Percentiles rank a stretch among this genome's conserved stretches.
Evolutionary conservation across 1,140 invertebrate species (phyloP).

Genomic region (Ganaspis sp.): DNA sequence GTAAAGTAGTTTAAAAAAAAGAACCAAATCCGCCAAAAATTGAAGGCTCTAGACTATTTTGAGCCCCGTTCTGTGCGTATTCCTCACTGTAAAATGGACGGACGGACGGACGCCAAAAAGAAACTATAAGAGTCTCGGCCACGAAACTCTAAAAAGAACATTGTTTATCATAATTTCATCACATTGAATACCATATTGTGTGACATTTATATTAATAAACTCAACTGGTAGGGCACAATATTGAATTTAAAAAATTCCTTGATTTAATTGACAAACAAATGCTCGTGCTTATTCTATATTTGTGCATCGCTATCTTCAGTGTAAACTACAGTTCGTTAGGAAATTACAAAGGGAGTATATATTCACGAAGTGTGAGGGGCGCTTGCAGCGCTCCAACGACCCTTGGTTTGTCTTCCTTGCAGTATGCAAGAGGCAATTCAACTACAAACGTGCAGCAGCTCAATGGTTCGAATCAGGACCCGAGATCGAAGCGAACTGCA

Average conservation of each 20-base stretch:
- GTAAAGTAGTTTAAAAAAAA: too few relatives aligned
- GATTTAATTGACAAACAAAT: background rate
- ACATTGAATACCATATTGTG: too few relatives aligned
- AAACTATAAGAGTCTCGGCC: too few relatives aligned
- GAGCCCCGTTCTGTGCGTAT: too few relatives aligned
- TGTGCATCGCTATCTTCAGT: background rate
- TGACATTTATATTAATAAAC: too few relatives aligned
- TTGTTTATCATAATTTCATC: too few relatives aligned
- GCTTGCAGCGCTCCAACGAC: background rate
- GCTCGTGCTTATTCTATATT: background rate
- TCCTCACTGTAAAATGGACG: too few relatives aligned
- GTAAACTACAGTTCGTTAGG: slow-evolving; percentile 3
- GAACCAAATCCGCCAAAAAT: too few relatives aligned
- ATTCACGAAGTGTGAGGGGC: background rate
- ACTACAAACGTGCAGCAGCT: slow-evolving; percentile 17
- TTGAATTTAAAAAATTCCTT: background rate
- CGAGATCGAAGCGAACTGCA: slow-evolving; percentile 1
- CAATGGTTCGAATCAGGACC: slow-evolving; percentile 21
- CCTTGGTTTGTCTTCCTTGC: slow-evolving; percentile 22
- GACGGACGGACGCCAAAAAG: too few relatives aligned
- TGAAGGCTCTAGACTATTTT: too few relatives aligned
- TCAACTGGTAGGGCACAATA: background rate
- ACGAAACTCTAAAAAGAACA: too few relatives aligned
- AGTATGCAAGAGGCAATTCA: slow-evolving; percentile 26
- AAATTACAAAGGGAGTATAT: slow-evolving; percentile 19